phyloP scores from a whole-genome alignment of 1,140 invertebrate species.

The Drosophila melanogaster region DNA sequence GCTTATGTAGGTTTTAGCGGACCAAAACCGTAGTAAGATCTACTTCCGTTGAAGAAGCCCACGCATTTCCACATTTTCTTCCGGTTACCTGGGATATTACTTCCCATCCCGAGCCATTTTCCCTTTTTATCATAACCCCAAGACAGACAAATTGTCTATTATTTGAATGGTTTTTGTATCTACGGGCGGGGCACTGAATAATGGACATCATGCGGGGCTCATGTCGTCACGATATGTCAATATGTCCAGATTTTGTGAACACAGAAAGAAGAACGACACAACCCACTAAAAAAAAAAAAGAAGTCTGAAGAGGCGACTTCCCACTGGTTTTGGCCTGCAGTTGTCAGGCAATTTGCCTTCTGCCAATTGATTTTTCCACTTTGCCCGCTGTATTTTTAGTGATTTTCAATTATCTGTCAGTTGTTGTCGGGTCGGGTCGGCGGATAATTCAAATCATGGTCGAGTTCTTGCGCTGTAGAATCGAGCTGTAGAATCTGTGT shows the following conservation, averaged over 20 bases:
- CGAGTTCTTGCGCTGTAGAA: not conserved
- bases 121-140: conserved; percentile 58
- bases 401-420: conserved; percentile 73
- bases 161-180: conserved; percentile 48
- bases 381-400: conserved; percentile 26
- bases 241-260: not conserved
- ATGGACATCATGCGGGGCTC: conserved; percentile 50
- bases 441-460: conserved; percentile 53
- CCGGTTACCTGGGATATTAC: conserved; percentile 31
- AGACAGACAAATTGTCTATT: conserved; percentile 53
- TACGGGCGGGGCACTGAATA: conserved; percentile 40
- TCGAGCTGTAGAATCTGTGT: conserved; percentile 12
- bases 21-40: conserved; percentile 11
- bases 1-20: conserved; percentile 4
- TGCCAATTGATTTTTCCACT: conserved; percentile 37
- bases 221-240: conserved; percentile 34
- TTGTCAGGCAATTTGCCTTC: conserved; percentile 56
- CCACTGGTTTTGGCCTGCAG: conserved; percentile 52
- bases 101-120: conserved; percentile 31
- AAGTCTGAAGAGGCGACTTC: conserved; percentile 30
- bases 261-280: conserved; percentile 9
- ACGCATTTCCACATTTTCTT: conserved; percentile 16
- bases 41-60: conserved; percentile 27
- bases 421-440: conserved; percentile 57
- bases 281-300: not conserved